Base-by-base conservation (phyloP, 2,797 vertebrate genomes). In the Tangara arthus region DNA sequence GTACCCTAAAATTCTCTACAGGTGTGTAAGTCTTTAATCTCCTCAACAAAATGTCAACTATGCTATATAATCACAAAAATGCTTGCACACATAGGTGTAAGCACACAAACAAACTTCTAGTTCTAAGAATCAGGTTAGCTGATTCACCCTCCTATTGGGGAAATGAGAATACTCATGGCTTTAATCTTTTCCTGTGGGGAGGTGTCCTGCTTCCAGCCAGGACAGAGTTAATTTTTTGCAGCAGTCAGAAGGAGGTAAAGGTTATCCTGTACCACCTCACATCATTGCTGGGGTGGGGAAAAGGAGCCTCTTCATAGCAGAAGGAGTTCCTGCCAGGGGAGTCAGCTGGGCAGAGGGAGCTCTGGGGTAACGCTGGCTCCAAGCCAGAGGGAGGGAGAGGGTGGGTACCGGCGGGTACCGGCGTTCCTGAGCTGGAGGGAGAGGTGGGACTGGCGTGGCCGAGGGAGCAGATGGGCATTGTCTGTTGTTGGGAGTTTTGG, bases 1-100 rank as follows among this genome's bases (percentile, higher is more conserved):
- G 63, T 93, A 89, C 66, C 60, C 71, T 87, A 77, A 94, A 96
- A 94, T 89, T 91, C 76, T 96, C 85, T 65, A 44, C 71, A 82
- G 77, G 57, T 77, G 82, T 93, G 91, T 90, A 94, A 90, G 46
- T 93, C 82, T 80, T 96, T 89, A 59, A 90, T 84, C 28, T 82
- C 84, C 3, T 47, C 75, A 87, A 65, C n/a, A 96, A 90, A 96
- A 96, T 12, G 0, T 46, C 46, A 87, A 3, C 18, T 28, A 30
- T 46, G 18, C 20, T 68, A 19, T 27, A 47, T 21, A 78, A 61
- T 72, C 44, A 52, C 28, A 82, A 59, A 72, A 72, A 1, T 7
- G 35, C 7, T 34, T 0, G 0, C 1, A 7, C 23, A 68, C 21
- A 41, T 17, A 30, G 15, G 55, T 16, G 6, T n/a, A 20, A 86